Evolutionary conservation across 92 coral and sea anemone species (phyloP), one percentile per base, ranked within the genome.

Genomic region (Umimayanthus chanpuru): DNA sequence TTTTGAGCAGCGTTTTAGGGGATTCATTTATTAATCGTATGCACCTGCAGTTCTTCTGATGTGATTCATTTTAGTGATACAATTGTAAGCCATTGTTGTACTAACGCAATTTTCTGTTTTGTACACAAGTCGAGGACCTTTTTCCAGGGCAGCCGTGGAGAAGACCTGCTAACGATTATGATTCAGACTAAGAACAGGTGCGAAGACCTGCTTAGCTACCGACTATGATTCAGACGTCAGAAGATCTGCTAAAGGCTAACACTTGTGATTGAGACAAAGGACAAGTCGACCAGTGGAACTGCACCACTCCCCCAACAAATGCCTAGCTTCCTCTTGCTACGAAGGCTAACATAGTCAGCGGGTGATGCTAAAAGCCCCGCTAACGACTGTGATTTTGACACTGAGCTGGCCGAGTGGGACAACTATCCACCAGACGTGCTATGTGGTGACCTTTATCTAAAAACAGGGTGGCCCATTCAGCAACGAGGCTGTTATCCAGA

Each of bases 71-170:
- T 72, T 72, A 72, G 76, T 10, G 21, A 25, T 29, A 0, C 16
- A 25, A n/a, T n/a, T n/a, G n/a, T n/a, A 32, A 32, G 2, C 36
- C 36, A 71, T 20, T 40, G 1, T 11, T 8, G 2, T 49, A 4
- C 20, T 73, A 20, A 32, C 12, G 5, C n/a, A 29, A 41, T 10
- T 29, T 76, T 55, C 29, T 70, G 66, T 32, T 25, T 78, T 36
- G 81, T 12, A 44, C 40, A 41, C 12, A 74, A 94, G 98, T 85
- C 67, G 90, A 88, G 64, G 93, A 88, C 28, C 88, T 94, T 79
- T 93, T 94, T 66, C 90, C 87, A 11, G 83, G 91, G 49, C 98
- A 93, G 88, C 98, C 98, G 15, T 94, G 98, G 98, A 90, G 90
- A 87, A 89, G 94, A 82, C 96, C 95, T 14, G 70, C 89, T 1